Evolutionary conservation across 1,140 invertebrate genomes (phyloP), one percentile per base, ranked within the genome.

Genomic region (Leptoteleia sp.): DNA sequence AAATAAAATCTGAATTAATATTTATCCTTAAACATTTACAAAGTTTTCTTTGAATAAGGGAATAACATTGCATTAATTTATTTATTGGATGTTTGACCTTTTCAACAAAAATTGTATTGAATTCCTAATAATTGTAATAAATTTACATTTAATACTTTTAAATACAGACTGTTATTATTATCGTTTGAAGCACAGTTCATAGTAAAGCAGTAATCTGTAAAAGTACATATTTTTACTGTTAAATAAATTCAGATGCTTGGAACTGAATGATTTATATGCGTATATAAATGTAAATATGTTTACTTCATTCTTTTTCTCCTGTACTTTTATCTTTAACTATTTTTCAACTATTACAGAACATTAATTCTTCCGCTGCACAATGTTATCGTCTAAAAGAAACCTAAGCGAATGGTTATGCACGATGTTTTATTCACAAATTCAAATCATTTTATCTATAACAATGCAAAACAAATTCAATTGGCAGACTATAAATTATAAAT

Each of bases 381-480:
- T 75, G 52, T 65, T 75, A 65, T 64, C 59, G 15, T 38, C 16
- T 37, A 31, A 48, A 73, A 62, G 59, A 52, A 75, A 40, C 29
- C 50, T 59, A 65, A 65, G 19, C 33, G 37, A 52, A 50, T 59
- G 35, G 54, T 62, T 68, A 62, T 55, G 55, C 54, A 37, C 29
- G 15, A 76, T 76, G 73, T 70, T 76, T 76, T 76, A 76, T 76
- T 76, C 73, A 76, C 55, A 55, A 76, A 68, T 68, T 76, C 72
- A 68, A 76, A 76, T 68, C 48, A 15, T 47, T 55, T 65, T 67
- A 65, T 75, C 52, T 65, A 40, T 62, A 76, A 68, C 62, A 68
- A 68, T 76, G 54, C 72, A 62, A 76, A 76, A 68, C 55, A 55
- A 47, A 68, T 76, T 76, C 73, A 76, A 70, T 57, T 61, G 57